Evolutionary conservation across 2,113 vertebrate species (phyloP), one percentile per base, ranked within the genome.

Genomic region (Dipodomys spectabilis): DNA sequence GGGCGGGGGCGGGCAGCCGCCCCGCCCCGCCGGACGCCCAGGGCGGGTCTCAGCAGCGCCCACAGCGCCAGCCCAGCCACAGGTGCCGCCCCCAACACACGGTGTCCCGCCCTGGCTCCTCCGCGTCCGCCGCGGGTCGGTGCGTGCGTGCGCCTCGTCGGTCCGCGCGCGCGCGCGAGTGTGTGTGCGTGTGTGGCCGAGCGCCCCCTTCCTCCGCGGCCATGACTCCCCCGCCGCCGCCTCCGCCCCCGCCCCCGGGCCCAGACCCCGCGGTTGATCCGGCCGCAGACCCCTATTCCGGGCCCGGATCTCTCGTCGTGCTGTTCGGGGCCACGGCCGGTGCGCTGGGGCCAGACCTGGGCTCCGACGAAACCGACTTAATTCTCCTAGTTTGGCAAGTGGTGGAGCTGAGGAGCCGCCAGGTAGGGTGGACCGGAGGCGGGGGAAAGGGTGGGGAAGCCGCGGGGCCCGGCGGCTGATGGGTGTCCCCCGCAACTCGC

Each of bases 351-450:
- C 99, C 98, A 98, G 99, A 99, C 98, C 98, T 99, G 98, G 99
- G 99, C 98, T 99, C 99, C 97, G 99, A 99, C 98, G 99, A 99
- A 98, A 99, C 99, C 98, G 99, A 99, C 98, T 98, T 99, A 99
- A 99, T 99, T 98, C 99, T 99, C 97, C 99, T 99, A 98, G 99
- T 99, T 98, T 99, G 99, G 99, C 99, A 99, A 99, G 99, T 99
- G 98, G 99, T 99, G 99, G 99, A 99, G 96, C 99, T 99, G 90
- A 99, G 96, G 97, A 99, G 99, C 98, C 99, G 99, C 98, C 99
- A 99, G 99, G 99, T 99, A 99, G 95, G 98, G 97, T 65, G 62
- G 64, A 39, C 25, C 84, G 64, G 11, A 32, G 74, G 5, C 20
- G 25, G 27, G 8, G 30, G 75, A 71, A 62, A 28, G 16, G 0